phyloP scores from a whole-genome alignment of 1,140 invertebrate genomes.

The Bombus picipes region DNA sequence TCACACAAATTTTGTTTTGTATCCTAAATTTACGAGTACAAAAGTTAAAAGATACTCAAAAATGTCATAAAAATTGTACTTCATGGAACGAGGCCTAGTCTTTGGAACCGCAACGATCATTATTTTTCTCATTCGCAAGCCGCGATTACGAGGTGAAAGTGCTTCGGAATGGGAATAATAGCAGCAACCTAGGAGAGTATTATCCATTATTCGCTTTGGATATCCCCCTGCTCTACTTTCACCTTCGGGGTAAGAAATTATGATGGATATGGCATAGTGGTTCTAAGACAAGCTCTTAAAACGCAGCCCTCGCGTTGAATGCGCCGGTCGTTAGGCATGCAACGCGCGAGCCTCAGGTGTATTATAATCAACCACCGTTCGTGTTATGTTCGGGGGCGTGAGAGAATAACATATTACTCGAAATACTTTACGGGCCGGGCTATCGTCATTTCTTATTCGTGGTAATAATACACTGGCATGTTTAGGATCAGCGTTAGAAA shows the following conservation, averaged over 20 bases:
- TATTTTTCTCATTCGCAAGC: neutral
- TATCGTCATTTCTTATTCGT: neutral
- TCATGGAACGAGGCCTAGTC: neutral
- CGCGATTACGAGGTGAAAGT: neutral
- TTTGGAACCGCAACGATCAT: neutral
- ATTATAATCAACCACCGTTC: slow-evolving; percentile 75
- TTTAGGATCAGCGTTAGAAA: neutral
- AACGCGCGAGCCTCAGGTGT: slow-evolving; percentile 65
- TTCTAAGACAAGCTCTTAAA: slow-evolving; percentile 42
- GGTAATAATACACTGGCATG: neutral
- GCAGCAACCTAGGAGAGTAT: neutral
- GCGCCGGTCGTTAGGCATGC: slow-evolving; percentile 58
- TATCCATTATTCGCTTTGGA: slow-evolving; percentile 21
- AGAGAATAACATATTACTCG: slow-evolving; percentile 76
- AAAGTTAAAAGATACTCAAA: neutral
- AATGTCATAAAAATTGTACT: neutral
- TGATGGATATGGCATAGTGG: slow-evolving; percentile 68
- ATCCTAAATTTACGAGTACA: neutral
- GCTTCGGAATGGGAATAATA: neutral
- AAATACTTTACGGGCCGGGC: slow-evolving; percentile 76
- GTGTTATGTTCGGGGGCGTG: slow-evolving; percentile 75
- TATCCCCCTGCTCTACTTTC: slow-evolving; percentile 45
- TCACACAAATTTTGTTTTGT: neutral
- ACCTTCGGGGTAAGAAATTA: slow-evolving; percentile 62
- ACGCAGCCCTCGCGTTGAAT: slow-evolving; percentile 26